Percentiles rank a stretch among this genome's conserved stretches.
Conservation (phyloP, 2,888 invertebrate species). For the Hydroisotoma schaefferi region DNA sequence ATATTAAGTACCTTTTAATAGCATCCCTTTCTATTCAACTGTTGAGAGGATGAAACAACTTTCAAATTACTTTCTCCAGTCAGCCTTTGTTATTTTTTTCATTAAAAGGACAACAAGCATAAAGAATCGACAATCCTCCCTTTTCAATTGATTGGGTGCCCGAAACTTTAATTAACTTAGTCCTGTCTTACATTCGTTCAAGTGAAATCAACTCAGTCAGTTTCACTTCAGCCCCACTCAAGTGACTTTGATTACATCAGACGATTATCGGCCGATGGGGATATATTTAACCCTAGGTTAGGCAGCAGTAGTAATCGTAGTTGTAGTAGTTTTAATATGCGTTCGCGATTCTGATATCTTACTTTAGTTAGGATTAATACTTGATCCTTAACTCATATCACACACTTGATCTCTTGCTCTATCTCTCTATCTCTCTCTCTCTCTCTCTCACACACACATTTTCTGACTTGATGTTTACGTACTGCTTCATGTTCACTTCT, state of each 20-base stretch:
- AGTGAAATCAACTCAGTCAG: neutral
- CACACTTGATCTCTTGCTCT: too few relatives aligned
- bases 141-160: constrained; percentile 9
- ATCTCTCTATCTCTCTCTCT: too few relatives aligned
- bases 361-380: too few relatives aligned
- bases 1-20: too few relatives aligned
- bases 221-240: neutral
- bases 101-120: too few relatives aligned
- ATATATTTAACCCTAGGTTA: neutral
- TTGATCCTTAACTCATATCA: too few relatives aligned
- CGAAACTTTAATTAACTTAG: constrained; percentile 16
- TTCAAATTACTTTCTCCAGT: constrained; percentile 14
- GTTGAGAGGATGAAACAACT: too few relatives aligned
- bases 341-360: too few relatives aligned
- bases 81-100: neutral
- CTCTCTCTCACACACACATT: too few relatives aligned
- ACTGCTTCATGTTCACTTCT: too few relatives aligned
- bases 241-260: neutral
- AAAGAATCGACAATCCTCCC: neutral
- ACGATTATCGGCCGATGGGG: neutral
- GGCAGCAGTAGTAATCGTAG: neutral
- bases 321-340: neutral
- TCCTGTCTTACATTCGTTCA: neutral
- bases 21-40: too few relatives aligned
- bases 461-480: too few relatives aligned